Base-by-base conservation (phyloP, 2,888 invertebrate genomes). In the Steinernema carpocapsae region DNA sequence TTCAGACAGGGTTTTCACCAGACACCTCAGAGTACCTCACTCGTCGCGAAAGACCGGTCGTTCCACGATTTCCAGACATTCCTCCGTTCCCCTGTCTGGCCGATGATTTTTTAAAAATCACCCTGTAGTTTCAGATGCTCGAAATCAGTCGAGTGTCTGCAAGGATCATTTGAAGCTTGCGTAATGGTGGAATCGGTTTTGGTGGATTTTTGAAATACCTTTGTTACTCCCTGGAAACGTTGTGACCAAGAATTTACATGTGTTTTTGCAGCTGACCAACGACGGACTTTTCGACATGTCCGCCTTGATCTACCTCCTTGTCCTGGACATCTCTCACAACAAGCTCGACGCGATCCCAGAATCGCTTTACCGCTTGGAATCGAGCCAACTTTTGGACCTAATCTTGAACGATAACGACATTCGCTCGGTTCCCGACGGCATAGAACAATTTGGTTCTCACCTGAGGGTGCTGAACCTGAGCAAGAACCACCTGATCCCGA, bases 251-350 rank as follows among this genome's bases (percentile, higher is more conserved):
- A 56, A 7, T 64, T 22, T 64, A 17, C 64, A 14, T 17, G 42
- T 14, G 12, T 10, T 29, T 4, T 24, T 59, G 0, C 48, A 75
- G 75, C 17, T 75, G 10, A 75, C 72, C n/a, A 51, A 32, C 14
- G 72, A 64, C 7, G 72, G 72, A 32, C 64, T 75, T 0, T 75
- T 75, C 45, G 76, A 80, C 71, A 56, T 82, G 14, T 79, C 78
- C 6, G 71, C 64, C 10, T 75, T 81, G 17, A 71, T 52, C 4
- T 74, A 77, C 56, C 78, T 83, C 4, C 80, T 78, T 73, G 76
- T 81, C 3, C 76, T 83, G 19, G 80, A 81, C 72, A 7, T 75
- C 19, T 72, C 76, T 17, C 10, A 71, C 22, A 76, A 76, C 46
- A 22, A 56, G 52, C 52, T 76, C 22, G 26, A 22, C 7, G 26